phyloP scores from a whole-genome alignment of 2,113 vertebrate genomes.

The Oceanites oceanicus region DNA sequence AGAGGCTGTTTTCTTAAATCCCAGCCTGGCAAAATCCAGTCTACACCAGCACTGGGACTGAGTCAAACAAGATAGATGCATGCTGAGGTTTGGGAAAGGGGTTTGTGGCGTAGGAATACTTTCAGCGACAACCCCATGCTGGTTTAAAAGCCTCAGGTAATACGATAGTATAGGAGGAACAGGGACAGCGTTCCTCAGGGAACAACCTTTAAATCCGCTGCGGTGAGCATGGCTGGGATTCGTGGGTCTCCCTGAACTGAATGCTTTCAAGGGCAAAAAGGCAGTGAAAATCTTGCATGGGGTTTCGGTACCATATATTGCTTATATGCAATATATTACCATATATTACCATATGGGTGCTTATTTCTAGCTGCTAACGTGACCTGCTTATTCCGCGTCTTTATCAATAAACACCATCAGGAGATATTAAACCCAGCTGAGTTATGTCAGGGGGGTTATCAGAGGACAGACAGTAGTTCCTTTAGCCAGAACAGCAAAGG shows the following conservation, averaged over 20 bases:
- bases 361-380: not conserved
- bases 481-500: slow-evolving; percentile 60
- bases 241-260: not conserved
- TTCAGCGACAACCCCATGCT: not conserved
- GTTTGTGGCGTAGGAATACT: not conserved
- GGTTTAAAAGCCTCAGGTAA: not conserved
- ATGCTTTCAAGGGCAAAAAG: not conserved
- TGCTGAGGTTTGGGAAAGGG: not conserved
- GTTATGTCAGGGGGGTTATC: slow-evolving; percentile 65
- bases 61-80: not conserved
- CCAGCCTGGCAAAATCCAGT: not conserved
- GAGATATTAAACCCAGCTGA: slow-evolving; percentile 38
- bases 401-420: slow-evolving; percentile 27
- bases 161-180: not conserved
- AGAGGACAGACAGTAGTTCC: slow-evolving; percentile 72
- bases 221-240: fast-evolving
- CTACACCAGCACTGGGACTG: not conserved
- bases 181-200: not conserved
- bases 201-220: not conserved
- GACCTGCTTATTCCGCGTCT: not conserved
- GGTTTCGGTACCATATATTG: not conserved
- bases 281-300: not conserved
- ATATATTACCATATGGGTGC: not conserved
- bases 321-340: no score
- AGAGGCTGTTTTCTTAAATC: not conserved